These are phyloP conservation scores for Embiotoca jacksoni DNA, from an alignment of 2,113 vertebrate species.

Conservation along the genomic window DNA sequence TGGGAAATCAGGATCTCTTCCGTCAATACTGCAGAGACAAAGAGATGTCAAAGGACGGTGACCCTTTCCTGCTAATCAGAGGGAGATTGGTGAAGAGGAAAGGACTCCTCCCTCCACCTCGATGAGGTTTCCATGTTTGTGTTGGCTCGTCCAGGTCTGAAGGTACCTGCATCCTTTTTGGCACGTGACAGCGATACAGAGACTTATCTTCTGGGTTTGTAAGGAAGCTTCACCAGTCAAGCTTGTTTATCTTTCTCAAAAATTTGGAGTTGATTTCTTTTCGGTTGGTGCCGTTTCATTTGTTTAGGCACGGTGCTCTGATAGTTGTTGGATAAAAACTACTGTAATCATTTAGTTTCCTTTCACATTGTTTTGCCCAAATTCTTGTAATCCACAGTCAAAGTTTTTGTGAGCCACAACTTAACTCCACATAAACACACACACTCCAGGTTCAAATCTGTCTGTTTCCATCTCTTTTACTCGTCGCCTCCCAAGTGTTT, in stretches of 20 bases:
- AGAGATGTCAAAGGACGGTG: slow-evolving; percentile 77
- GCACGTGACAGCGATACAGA: slow-evolving; percentile 39
- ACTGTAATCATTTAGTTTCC: slow-evolving; percentile 22
- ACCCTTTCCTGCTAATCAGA: slow-evolving; percentile 76
- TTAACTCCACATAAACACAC: slow-evolving; percentile 7
- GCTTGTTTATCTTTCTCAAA: slow-evolving; percentile 39
- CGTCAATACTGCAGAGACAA: slow-evolving; percentile 73
- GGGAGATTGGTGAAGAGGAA: slow-evolving; percentile 63
- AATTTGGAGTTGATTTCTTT: slow-evolving; percentile 11
- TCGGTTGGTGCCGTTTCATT: background rate
- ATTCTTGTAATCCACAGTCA: slow-evolving; percentile 9
- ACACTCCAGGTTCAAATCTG: background rate
- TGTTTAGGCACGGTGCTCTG: background rate
- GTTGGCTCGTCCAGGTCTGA: slow-evolving; percentile 58
- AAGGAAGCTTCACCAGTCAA: slow-evolving; percentile 9
- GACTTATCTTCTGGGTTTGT: slow-evolving; percentile 32
- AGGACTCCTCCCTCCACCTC: slow-evolving; percentile 68
- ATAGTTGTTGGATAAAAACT: background rate
- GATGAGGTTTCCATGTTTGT: slow-evolving; percentile 80
- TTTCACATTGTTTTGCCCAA: slow-evolving; percentile 26
- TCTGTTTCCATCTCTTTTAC: background rate
- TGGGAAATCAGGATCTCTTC: slow-evolving; percentile 72
- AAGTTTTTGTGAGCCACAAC: slow-evolving; percentile 15
- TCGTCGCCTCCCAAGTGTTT: background rate
- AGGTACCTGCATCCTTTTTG: slow-evolving; percentile 66